Conservation (phyloP, 2,888 invertebrate species). For the Subacronicta megacephala region DNA sequence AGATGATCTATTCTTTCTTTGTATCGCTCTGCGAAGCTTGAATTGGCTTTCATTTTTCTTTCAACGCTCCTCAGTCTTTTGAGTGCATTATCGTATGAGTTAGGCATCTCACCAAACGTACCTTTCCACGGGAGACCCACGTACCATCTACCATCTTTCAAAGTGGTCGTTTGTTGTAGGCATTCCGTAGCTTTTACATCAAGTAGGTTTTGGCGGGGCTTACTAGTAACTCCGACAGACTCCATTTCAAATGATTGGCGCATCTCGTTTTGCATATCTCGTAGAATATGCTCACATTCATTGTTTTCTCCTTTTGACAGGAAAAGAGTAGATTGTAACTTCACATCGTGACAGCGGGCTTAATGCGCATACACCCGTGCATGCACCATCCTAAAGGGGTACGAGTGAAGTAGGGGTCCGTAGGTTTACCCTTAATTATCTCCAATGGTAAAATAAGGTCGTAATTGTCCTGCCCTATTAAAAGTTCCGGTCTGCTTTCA, state of each 20-base stretch:
- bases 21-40: constrained; percentile 1
- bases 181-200: constrained; percentile 1
- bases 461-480: constrained; percentile 60
- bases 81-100: not conserved
- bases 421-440: constrained; percentile 28
- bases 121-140: constrained; percentile 13
- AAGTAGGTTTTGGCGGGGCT: not conserved
- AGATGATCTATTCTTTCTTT: constrained; percentile 1
- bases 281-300: not conserved
- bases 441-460: constrained; percentile 50
- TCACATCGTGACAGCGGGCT: not conserved
- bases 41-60: constrained; percentile 1
- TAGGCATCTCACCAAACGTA: constrained; percentile 1
- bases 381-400: constrained; percentile 51
- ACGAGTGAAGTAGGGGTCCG: constrained; percentile 45
- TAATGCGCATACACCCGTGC: constrained; percentile 30
- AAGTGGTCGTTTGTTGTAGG: constrained; percentile 1
- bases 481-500: constrained; percentile 47
- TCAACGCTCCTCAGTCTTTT: not conserved
- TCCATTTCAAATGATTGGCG: constrained; percentile 1
- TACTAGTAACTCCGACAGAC: not conserved
- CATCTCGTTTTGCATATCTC: constrained; percentile 2
- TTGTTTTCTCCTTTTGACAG: not conserved
- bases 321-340: not conserved
- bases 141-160: constrained; percentile 6